Percentiles rank a stretch among this genome's conserved stretches.
phyloP scores from a whole-genome alignment of 2,797 vertebrate genomes.

The Liasis olivaceus region DNA sequence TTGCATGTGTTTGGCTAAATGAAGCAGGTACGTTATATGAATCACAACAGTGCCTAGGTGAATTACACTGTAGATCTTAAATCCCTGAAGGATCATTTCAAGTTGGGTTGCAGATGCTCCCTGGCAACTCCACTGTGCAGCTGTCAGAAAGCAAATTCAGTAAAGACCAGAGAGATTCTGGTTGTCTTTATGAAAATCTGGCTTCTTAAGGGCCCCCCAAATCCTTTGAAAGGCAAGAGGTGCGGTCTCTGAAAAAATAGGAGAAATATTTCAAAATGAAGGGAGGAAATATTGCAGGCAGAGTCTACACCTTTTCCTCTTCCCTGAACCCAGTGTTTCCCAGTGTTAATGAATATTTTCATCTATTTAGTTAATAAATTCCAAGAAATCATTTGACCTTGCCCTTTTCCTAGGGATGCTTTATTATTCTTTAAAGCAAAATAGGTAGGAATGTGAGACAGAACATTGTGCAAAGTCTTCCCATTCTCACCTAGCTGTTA shows the following conservation, averaged over 20 bases:
- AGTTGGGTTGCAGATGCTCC: background rate
- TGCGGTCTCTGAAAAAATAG: background rate
- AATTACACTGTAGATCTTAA: background rate
- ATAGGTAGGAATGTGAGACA: background rate
- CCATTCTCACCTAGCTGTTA: background rate
- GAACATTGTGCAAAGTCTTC: background rate
- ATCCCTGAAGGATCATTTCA: slow-evolving; percentile 16
- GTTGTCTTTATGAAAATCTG: background rate
- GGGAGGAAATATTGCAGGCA: background rate
- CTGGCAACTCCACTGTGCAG: background rate
- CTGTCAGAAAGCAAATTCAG: background rate
- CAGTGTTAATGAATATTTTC: background rate
- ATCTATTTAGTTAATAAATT: background rate
- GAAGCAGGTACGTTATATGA: slow-evolving; percentile 20
- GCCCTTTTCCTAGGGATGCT: background rate
- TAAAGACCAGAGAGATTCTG: background rate
- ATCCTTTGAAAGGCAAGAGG: slow-evolving; percentile 2
- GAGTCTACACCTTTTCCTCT: background rate
- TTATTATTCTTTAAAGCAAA: background rate
- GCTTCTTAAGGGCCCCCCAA: background rate
- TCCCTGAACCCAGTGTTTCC: background rate
- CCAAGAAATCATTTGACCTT: background rate
- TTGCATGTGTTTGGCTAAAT: background rate
- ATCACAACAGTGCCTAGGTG: slow-evolving; percentile 19
- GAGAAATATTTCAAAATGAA: background rate